Conservation (phyloP, 2,113 vertebrate species). For the Furnarius figulus region DNA sequence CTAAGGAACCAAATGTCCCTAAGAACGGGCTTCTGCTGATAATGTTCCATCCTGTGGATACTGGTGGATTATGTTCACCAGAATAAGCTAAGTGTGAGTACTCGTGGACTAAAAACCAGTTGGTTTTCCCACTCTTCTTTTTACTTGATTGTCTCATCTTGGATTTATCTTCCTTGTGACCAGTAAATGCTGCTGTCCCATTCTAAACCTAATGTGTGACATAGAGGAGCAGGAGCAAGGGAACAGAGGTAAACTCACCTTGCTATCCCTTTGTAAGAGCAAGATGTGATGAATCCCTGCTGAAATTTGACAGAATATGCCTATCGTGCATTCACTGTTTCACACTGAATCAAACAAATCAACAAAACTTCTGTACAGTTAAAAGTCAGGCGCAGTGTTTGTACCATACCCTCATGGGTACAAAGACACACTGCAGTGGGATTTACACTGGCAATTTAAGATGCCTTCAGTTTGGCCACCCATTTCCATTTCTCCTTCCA, state of each 20-base stretch:
- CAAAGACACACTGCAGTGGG: accelerated
- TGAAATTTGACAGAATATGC: background rate
- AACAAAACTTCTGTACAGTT: background rate
- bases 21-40: background rate
- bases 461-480: background rate
- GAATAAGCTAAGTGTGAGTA: background rate
- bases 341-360: background rate
- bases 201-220: background rate
- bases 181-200: background rate
- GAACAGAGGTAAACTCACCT: background rate
- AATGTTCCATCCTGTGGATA: background rate
- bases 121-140: background rate
- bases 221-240: background rate
- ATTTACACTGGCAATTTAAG: background rate
- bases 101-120: background rate
- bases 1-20: background rate
- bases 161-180: background rate
- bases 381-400: background rate
- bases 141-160: background rate
- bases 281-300: background rate
- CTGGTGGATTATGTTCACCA: background rate
- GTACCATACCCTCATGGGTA: background rate
- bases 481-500: background rate
- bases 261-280: background rate
- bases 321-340: background rate